phyloP scores from a whole-genome alignment of 2,113 vertebrate genomes.

The Bambusicola thoracicus region DNA sequence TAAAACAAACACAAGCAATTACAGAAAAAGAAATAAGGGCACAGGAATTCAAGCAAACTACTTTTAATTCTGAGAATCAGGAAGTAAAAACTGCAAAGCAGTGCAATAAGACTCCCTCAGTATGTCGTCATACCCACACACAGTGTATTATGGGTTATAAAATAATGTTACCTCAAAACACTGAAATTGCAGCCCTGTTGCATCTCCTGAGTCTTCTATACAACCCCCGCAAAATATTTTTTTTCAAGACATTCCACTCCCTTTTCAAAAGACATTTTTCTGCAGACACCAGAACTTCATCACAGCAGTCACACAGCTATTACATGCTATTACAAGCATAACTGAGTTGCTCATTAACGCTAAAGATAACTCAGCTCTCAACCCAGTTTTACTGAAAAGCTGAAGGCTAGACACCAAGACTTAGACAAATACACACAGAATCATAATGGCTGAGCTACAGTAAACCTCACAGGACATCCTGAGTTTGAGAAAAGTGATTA shows the following conservation, averaged over 20 bases:
- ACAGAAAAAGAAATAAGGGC: background rate
- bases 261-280: too few relatives aligned
- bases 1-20: background rate
- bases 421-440: background rate
- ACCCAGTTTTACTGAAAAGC: background rate
- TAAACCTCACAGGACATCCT: background rate
- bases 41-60: background rate
- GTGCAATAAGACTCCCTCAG: background rate
- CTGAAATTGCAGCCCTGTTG: background rate
- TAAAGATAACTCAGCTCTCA: background rate
- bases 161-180: background rate
- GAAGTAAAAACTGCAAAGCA: background rate
- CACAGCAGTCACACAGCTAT: background rate
- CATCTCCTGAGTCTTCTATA: background rate
- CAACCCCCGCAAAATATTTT: background rate
- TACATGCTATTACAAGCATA: background rate
- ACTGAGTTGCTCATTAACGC: background rate
- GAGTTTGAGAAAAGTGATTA: background rate
- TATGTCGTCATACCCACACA: background rate
- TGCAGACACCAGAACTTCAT: background rate
- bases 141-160: background rate
- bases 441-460: background rate
- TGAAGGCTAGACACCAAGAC: background rate
- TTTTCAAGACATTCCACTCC: background rate
- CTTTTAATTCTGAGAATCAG: background rate